Evolutionary conservation across 2,797 vertebrate species (phyloP), one percentile per base, ranked within the genome.

Genomic region (Australoheros facetus): DNA sequence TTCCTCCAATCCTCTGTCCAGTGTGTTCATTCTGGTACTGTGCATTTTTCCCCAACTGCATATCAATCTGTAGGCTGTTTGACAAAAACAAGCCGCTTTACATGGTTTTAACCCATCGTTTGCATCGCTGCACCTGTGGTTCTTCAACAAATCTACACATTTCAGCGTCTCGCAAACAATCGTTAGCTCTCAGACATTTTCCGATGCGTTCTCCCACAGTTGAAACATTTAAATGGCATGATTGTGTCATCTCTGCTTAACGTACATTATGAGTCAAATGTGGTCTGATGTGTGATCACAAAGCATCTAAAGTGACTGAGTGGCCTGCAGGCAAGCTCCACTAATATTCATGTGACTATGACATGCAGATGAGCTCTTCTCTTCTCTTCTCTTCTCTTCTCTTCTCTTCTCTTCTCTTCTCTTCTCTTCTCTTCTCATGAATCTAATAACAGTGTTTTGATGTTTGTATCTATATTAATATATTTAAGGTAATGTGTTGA

Each of bases 271-370:
- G 86, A 88, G 71, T 91, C 83, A 83, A 26, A 12, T 16, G 58
- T 34, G 30, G 75, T 76, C 76, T 79, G 83, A 83, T 82, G 56
- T 84, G 72, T 69, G 84, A 81, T 77, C 79, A 83, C 82, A 86
- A 83, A 83, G 80, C 70, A 48, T 72, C 74, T 54, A 17, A 83
- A 90, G 87, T 56, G 81, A 57, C 30, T 69, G 79, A 82, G 53
- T 28, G 3, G 78, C 87, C 85, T 78, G 73, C 32, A 79, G 87
- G 81, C 85, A 7, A 73, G 80, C 56, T 26, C 69, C 51, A 16
- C 74, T 81, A 56, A 86, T 34, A 53, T 56, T 54, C 92, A 91
- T 90, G 88, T 91, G 92, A 90, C 86, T 74, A 51, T 76, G 86
- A 84, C 79, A 55, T 39, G 74, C 60, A 54, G 48, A 54, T 1